Evolutionary conservation across 2,888 invertebrate genomes (phyloP).

Genomic region (Lamellibrachia columna): DNA sequence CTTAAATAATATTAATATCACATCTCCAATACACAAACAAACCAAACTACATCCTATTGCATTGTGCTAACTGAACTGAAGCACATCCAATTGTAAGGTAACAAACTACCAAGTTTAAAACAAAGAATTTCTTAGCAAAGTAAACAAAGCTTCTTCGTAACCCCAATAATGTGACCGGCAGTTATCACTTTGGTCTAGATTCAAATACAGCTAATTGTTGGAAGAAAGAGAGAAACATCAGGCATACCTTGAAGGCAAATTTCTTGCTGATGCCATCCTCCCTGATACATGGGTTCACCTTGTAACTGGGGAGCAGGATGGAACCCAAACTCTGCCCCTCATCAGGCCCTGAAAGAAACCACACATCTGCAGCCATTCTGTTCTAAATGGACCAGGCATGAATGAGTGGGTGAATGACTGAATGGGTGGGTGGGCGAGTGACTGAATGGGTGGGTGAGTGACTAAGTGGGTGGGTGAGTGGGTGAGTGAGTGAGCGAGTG

Average conservation of each 20-base stretch:
- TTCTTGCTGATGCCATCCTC: conserved; percentile 84
- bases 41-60: too few relatives aligned
- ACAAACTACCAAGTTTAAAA: too few relatives aligned
- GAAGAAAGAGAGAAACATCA: not conserved
- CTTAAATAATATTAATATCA: too few relatives aligned
- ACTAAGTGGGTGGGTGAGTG: too few relatives aligned
- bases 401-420: not conserved
- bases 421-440: not conserved
- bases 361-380: not conserved
- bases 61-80: too few relatives aligned
- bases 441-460: not conserved
- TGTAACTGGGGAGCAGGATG: conserved; percentile 89
- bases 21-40: too few relatives aligned
- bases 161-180: too few relatives aligned
- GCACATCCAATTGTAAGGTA: too few relatives aligned
- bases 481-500: too few relatives aligned
- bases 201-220: not conserved
- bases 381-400: not conserved
- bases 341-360: conserved; percentile 75
- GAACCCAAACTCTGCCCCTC: conserved; percentile 89
- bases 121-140: too few relatives aligned
- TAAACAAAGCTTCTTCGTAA: too few relatives aligned
- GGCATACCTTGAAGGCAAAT: conserved; percentile 81
- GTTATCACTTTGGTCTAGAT: too few relatives aligned
- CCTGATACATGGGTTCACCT: conserved; percentile 84